A percentile compares a stretch with the other conserved stretches of the same genome.
These are phyloP conservation scores for Excalfactoria chinensis DNA, from an alignment of 2,113 vertebrate genomes.

Conservation along the genomic window DNA sequence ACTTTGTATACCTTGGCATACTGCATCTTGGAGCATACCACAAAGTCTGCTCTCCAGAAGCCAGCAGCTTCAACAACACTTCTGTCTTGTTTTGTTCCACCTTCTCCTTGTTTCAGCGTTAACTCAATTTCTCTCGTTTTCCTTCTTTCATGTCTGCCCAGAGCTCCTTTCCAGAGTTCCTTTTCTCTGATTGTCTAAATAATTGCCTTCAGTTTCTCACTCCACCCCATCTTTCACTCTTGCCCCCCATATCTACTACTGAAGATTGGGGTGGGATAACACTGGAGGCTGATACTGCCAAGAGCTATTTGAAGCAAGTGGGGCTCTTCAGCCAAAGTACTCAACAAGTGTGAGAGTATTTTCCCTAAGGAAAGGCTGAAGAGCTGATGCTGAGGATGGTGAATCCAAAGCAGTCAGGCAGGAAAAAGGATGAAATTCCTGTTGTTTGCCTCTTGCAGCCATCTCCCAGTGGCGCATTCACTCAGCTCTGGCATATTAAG, in stretches of 20 bases:
- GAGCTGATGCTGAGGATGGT: neutral
- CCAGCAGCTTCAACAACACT: neutral
- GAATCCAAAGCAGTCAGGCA: slow-evolving; percentile 26
- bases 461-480: slow-evolving; percentile 4
- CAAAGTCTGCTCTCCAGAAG: neutral
- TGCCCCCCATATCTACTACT: neutral
- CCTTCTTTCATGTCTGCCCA: neutral
- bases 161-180: neutral
- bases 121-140: neutral
- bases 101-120: neutral
- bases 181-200: neutral
- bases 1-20: neutral
- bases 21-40: neutral
- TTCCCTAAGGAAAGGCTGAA: neutral
- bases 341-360: neutral
- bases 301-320: neutral
- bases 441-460: slow-evolving; percentile 49
- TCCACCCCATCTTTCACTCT: rapidly evolving
- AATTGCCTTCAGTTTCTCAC: neutral
- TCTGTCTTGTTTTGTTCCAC: neutral
- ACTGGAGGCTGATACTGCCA: neutral
- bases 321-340: neutral
- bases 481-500: neutral
- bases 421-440: slow-evolving; percentile 44
- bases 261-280: neutral